Base-by-base conservation (phyloP, 2,113 vertebrate genomes). In the Leptobrachium leishanense region DNA sequence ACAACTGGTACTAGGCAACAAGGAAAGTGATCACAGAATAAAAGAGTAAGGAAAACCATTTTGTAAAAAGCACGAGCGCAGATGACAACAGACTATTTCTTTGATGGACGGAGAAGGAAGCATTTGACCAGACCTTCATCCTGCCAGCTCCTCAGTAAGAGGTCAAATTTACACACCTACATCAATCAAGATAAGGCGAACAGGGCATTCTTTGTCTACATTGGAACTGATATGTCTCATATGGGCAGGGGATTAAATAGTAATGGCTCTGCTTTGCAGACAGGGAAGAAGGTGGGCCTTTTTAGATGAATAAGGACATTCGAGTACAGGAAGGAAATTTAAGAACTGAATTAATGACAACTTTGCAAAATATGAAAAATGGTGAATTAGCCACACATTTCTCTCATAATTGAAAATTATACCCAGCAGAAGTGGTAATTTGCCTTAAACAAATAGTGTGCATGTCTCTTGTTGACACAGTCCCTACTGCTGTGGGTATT, bases 61-160 rank as follows among this genome's bases (percentile, higher is more conserved):
- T 81, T 43, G 81, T 46, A 63, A 77, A 76, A 65, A 40, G 43
- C 41, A 86, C 82, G 82, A 82, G 68, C 74, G 68, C 83, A 83
- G 78, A 86, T 84, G 86, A 87, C 79, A 85, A 85, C 67, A 87
- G 75, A 63, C 0, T 0, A 68, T 83, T 84, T 83, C 64, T 75
- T 87, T 81, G 85, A 83, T 83, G 71, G 85, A 92, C 89, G 92
- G 92, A 83, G 85, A 78, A 88, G 92, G 89, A 93, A 91, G 85
- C 81, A 55, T 68, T 87, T 81, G 72, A 88, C 88, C 82, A 86
- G 91, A 90, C 81, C 89, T 86, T 90, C 80, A 84, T 88, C 86
- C 86, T 83, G 83, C 83, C 69, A 66, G 81, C 71, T 79, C 87
- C 77, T 83, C 83, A 84, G 15, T 76, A 82, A 82, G 87, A 88